phyloP scores from a whole-genome alignment of 2,113 vertebrate genomes.

The Grammomys dolichurus region DNA sequence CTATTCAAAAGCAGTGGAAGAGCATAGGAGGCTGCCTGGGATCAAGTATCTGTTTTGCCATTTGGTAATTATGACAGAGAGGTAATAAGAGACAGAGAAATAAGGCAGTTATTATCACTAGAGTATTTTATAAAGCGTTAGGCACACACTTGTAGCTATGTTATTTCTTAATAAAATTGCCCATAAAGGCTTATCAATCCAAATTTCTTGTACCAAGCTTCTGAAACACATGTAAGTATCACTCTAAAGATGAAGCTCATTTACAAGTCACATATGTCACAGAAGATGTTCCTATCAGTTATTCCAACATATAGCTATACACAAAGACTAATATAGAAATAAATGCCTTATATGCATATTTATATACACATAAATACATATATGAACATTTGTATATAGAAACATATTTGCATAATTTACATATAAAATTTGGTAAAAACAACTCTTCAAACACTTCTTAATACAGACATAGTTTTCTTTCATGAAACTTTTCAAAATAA shows the following conservation, averaged over 20 bases:
- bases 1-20: neutral
- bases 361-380: neutral
- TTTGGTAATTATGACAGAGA: neutral
- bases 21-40: neutral
- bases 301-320: neutral
- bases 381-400: neutral
- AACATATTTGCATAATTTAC: neutral
- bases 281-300: neutral
- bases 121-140: neutral
- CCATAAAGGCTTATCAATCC: neutral
- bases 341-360: neutral
- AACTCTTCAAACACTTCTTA: neutral
- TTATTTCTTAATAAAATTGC: neutral
- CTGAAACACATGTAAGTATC: neutral
- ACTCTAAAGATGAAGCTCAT: conserved; percentile 7
- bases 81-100: neutral
- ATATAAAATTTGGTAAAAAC: neutral
- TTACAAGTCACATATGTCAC: conserved; percentile 19
- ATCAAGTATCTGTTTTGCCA: neutral
- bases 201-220: conserved; percentile 38
- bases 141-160: neutral
- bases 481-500: conserved; percentile 44
- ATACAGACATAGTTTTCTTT: neutral
- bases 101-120: neutral
- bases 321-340: neutral